Base-by-base conservation (phyloP, 2,888 invertebrate species). In the Xestia ashworthii region DNA sequence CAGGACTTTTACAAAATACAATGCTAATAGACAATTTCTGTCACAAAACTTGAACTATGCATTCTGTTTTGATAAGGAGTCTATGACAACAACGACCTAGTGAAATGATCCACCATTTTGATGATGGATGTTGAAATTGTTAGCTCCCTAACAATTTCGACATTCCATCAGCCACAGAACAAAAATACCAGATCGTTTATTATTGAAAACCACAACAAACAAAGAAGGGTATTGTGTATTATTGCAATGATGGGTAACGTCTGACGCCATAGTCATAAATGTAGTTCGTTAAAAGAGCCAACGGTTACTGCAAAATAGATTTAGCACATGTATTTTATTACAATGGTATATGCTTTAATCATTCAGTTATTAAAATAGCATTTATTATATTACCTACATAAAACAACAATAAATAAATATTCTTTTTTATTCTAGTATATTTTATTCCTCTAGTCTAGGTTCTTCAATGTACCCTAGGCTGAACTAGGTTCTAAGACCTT, bases 181-280 rank as follows among this genome's bases (percentile, higher is more conserved):
- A 60, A 16, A 2, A 41, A 38, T 5, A n/a, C 25, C 55, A n/a
- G n/a, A 58, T 73, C 44, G 48, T 65, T 50, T 67, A 48, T 68
- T 70, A 75, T 65, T 67, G 60, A 71, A 62, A 60, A 44, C 46
- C 55, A 48, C 19, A 71, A 38, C 38, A 73, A 70, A 85, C 81
- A 81, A 74, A 76, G 38, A 71, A 69, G 67, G 69, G 64, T 69
- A 71, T 85, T 76, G 58, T 81, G 25, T 70, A 53, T 79, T 60
- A 80, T 75, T 67, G 19, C 64, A 71, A 32, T 50, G 46, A 44
- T 71, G 50, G 71, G 53, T 55, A 22, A 41, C 14, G 16, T 32
- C 32, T 84, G 72, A 81, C 86, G 82, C 71, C 71, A 85, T 32
- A 50, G 46, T 68, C 60, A 66, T 83, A 85, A 76, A 76, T 41